Conservation (phyloP, 1,140 invertebrate genomes). For the Diprion similis region DNA sequence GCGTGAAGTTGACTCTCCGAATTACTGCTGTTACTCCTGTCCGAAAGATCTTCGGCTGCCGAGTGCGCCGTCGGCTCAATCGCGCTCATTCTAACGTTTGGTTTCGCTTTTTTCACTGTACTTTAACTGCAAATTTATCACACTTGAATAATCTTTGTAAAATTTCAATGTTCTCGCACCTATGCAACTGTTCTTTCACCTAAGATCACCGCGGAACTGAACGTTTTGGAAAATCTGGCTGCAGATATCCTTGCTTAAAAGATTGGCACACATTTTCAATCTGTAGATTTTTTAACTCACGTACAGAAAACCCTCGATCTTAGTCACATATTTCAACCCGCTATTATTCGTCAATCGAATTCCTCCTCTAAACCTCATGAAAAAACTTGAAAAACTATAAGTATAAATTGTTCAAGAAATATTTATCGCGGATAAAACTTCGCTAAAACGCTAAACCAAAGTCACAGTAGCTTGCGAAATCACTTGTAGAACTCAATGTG, state of each 20-base stretch:
- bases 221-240: background rate
- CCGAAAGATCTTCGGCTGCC: constrained; percentile 50
- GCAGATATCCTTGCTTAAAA: background rate
- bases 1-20: constrained; percentile 37
- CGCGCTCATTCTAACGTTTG: background rate
- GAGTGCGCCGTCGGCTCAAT: constrained; percentile 8
- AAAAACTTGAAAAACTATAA: too few species aligned
- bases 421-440: background rate
- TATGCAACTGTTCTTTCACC: background rate
- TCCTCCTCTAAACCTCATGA: too few species aligned
- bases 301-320: too few species aligned
- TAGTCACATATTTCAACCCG: too few species aligned
- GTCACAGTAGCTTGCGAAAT: too few species aligned
- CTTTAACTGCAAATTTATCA: background rate
- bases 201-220: background rate
- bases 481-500: too few species aligned
- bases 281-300: too few species aligned
- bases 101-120: background rate
- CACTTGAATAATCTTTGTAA: background rate
- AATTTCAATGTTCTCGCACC: background rate
- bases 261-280: background rate
- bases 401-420: too few species aligned
- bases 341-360: too few species aligned
- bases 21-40: constrained; percentile 48
- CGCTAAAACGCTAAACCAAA: background rate